Evolutionary conservation across 2,113 vertebrate species (phyloP), one percentile per base, ranked within the genome.

Genomic region (Chlorodrepanis virens): DNA sequence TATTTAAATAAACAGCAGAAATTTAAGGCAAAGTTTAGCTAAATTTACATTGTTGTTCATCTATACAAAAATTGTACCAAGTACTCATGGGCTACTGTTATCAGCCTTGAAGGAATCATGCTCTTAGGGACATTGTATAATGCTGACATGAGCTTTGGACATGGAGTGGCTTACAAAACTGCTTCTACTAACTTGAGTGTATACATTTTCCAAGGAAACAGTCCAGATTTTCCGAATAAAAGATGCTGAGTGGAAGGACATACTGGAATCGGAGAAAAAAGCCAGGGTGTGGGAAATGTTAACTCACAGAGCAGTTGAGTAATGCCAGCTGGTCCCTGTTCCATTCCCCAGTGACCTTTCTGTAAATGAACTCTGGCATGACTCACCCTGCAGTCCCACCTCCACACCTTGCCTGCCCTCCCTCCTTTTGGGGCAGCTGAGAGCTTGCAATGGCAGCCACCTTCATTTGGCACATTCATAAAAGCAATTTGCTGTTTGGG

Each of bases 271-370:
- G 1, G 50, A 94, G 79, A 42, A 93, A 40, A 85, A 83, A 68
- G 29, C n/a, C 5, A 18, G 63, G 25, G 59, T 92, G 94, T 94
- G 92, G 95, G 93, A 95, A 96, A 96, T 64, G 68, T 94, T 90
- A 95, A 92, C 76, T 94, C 91, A 94, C 83, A 90, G 91, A 96
- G 86, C 68, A 90, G 25, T 40, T 97, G 96, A 95, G 91, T 97
- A 94, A 96, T 94, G 83, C 33, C 85, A 64, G 86, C 75, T 95
- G 83, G 83, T 90, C 83, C 60, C 64, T 71, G 80, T 92, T 83
- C 93, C 40, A 2, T 80, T 95, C 80, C 83, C 35, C 60, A 56
- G 50, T 93, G 95, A 93, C 93, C 80, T 97, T 97, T 96, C 68
- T 63, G 56, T 59, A 81, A 95, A 78, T 31, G 76, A 89, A 52